A percentile compares a stretch with the other conserved stretches of the same genome.
Conservation (phyloP, 2,888 invertebrate species). For the Hyposoter didymator region DNA sequence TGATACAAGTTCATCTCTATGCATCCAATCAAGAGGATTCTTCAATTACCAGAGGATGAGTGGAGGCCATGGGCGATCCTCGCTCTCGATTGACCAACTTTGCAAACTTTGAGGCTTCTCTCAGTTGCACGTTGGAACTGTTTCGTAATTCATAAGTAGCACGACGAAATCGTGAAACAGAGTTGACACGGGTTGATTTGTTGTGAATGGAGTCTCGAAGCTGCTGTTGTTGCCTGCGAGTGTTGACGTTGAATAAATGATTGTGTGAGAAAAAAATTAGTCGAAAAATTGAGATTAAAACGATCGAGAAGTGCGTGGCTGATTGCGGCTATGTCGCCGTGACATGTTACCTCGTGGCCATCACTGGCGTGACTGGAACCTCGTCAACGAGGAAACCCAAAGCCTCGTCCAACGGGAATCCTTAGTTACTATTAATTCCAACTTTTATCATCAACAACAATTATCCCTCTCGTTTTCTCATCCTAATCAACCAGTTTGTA, state of each 20-base stretch:
- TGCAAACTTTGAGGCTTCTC: conserved; percentile 51
- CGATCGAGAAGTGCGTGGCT: conserved; percentile 45
- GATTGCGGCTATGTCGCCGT: conserved; percentile 78
- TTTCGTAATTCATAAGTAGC: conserved; percentile 56
- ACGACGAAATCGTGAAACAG: conserved; percentile 3
- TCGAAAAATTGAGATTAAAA: not conserved
- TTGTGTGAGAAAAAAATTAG: not conserved
- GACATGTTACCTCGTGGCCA: conserved; percentile 82
- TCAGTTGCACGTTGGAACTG: conserved; percentile 46
- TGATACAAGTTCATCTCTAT: conserved; percentile 41
- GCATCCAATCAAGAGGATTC: conserved; percentile 50
- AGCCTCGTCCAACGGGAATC: conserved; percentile 38
- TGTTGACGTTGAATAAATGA: not conserved
- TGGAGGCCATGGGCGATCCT: conserved; percentile 27
- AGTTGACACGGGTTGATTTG: conserved; percentile 18
- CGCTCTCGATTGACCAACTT: conserved; percentile 58
- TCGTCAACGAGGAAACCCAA: conserved; percentile 72
- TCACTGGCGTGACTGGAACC: conserved; percentile 78
- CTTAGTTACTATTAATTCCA: conserved; percentile 47
- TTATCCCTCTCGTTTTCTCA: conserved; percentile 50
- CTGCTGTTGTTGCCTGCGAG: not conserved
- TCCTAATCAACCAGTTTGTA: conserved; percentile 56
- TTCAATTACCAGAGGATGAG: conserved; percentile 44
- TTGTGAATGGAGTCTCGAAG: not conserved
- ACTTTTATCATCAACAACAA: conserved; percentile 60